Evolutionary conservation across 2,797 vertebrate genomes (phyloP).

Genomic region (Oophaga sylvatica): DNA sequence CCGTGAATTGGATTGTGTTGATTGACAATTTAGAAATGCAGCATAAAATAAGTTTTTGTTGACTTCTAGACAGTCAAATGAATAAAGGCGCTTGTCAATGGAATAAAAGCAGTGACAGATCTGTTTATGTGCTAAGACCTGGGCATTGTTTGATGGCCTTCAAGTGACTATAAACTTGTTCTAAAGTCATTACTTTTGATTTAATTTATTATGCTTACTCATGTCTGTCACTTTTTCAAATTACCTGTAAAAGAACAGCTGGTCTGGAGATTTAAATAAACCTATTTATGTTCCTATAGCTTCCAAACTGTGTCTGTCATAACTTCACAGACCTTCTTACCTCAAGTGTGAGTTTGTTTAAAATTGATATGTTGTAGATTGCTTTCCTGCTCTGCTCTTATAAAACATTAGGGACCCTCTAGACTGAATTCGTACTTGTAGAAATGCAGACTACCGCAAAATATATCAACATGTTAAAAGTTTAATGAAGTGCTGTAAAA

Average conservation of each 20-base stretch:
- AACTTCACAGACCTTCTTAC: conserved; percentile 57
- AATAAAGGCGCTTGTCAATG: conserved; percentile 42
- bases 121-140: conserved; percentile 50
- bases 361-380: conserved; percentile 54
- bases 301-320: conserved; percentile 56
- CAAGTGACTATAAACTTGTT: conserved; percentile 33
- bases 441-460: conserved; percentile 53
- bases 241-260: conserved; percentile 30
- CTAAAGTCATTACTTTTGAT: conserved; percentile 39
- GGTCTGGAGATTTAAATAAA: conserved; percentile 52
- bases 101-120: conserved; percentile 44
- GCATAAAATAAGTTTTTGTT: conserved; percentile 50
- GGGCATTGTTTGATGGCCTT: conserved; percentile 16
- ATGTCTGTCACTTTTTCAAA: conserved; percentile 44
- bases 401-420: conserved; percentile 53
- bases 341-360: conserved; percentile 52
- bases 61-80: conserved; percentile 34
- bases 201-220: conserved; percentile 44
- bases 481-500: conserved; percentile 52
- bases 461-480: conserved; percentile 54
- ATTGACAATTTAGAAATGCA: conserved; percentile 1
- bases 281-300: conserved; percentile 53
- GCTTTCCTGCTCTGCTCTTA: conserved; percentile 23
- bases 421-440: conserved; percentile 36
- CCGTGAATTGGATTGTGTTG: conserved; percentile 7